Base-by-base conservation (phyloP, 2,797 vertebrate genomes). In the Manis javanica region DNA sequence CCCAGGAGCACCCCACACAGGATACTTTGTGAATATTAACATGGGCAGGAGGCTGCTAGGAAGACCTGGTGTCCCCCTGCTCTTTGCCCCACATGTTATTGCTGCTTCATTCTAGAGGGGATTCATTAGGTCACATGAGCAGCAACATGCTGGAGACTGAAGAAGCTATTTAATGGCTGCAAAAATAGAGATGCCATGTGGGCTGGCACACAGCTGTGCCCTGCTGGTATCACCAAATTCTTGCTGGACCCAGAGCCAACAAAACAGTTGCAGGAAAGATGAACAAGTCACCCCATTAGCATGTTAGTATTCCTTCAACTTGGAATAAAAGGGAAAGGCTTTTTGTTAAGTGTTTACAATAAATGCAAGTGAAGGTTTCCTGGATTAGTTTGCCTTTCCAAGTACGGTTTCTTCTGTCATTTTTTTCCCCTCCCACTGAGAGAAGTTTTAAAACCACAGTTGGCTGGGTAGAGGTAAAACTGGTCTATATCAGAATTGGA, bases 381-480 rank as follows among this genome's bases (percentile, higher is more conserved):
- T 66, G 55, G 64, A 68, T 91, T 66, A 31, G 59, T 72, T 68
- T 82, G 46, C 81, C 49, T 93, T 51, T 93, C 51, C 66, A 95
- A 84, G 68, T 49, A 37, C 24, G 34, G 23, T 64, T 77, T 85
- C 49, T 66, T 75, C 75, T 72, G n/a, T 63, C 12, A 23, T 57
- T 91, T 26, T 26, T 4, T 12, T 29, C 12, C 1, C 9, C 13
- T 16, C 12, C 7, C 42, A 21, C 14, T 37, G 42, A 66, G 51
- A 93, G 75, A 85, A 86, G 59, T 86, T 97, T 91, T 64, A 59
- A 94, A 88, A 85, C 59, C 14, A 51, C 81, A 88, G 42, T 75
- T 72, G 69, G 51, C 34, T 46, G 42, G 51, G 4, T 92, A 75
- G 68, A 79, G 63, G 91, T 84, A 68, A 84, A 92, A 66, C 82